Evolutionary conservation across 1,140 invertebrate species (phyloP).

Genomic region (Philopotamus ludificatus): DNA sequence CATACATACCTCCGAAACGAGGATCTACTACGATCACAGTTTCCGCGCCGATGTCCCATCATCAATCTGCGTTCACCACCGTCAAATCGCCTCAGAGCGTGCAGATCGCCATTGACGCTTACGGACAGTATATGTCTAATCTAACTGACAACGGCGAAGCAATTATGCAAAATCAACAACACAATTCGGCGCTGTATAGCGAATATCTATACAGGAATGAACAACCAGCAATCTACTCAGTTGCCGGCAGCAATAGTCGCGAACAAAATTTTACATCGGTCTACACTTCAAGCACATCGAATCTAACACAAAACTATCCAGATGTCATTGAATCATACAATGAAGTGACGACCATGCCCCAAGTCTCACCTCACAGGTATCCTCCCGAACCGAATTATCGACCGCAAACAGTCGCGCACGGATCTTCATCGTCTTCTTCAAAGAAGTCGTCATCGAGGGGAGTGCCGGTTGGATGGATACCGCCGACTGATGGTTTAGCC

Average conservation of each 20-base stretch:
- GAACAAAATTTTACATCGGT: conserved; percentile 68
- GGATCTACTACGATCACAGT: conserved; percentile 45
- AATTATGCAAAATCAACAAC: conserved; percentile 21
- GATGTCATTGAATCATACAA: conserved; percentile 68
- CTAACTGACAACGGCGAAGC: conserved; percentile 52
- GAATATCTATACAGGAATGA: conserved; percentile 63
- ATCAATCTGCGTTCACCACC: conserved; percentile 53
- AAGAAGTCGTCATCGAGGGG: conserved; percentile 51
- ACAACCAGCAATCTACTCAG: conserved; percentile 71
- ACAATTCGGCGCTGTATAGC: conserved; percentile 35
- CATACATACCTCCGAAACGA: conserved; percentile 46
- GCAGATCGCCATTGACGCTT: conserved; percentile 46
- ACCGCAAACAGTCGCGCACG: conserved; percentile 54
- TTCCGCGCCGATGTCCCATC: conserved; percentile 51
- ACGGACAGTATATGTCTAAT: conserved; percentile 55
- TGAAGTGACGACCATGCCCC: conserved; percentile 54
- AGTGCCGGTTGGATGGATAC: conserved; percentile 56
- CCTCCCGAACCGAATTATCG: conserved; percentile 57
- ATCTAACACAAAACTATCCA: conserved; percentile 63
- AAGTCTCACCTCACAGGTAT: conserved; percentile 50
- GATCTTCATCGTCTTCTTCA: conserved; percentile 48
- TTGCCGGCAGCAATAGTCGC: conserved; percentile 65
- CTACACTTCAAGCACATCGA: conserved; percentile 65
- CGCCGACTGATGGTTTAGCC: conserved; percentile 56
- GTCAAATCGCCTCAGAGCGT: conserved; percentile 51